Evolutionary conservation across 2,797 vertebrate species (phyloP).

Genomic region (Galagoides demidoff): DNA sequence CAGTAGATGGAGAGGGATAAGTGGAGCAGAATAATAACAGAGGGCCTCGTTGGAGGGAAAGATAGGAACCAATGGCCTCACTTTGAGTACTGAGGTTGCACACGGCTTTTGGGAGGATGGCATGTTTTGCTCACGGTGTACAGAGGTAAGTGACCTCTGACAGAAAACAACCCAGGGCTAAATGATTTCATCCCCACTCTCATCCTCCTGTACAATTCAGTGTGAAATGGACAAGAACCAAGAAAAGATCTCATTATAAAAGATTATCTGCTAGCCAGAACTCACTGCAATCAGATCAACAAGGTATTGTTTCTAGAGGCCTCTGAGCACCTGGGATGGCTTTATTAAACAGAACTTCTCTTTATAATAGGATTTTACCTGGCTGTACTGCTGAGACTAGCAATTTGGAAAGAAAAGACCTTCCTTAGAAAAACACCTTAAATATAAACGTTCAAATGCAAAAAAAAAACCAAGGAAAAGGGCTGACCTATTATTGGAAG

Average conservation of each 20-base stretch:
- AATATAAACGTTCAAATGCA: neutral
- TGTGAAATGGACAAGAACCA: neutral
- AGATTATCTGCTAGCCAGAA: slow-evolving; percentile 17
- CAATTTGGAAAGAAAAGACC: slow-evolving; percentile 6
- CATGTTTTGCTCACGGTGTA: neutral
- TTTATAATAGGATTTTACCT: slow-evolving; percentile 65
- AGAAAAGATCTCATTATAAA: neutral
- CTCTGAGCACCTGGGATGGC: neutral
- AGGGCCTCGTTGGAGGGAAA: neutral
- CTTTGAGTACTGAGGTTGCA: neutral
- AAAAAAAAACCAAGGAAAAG: neutral
- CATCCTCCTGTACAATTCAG: neutral
- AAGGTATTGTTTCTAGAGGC: slow-evolving; percentile 26
- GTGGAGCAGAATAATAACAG: neutral
- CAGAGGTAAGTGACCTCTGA: neutral
- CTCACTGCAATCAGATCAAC: slow-evolving; percentile 5
- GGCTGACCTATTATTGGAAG: neutral
- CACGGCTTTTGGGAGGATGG: accelerated
- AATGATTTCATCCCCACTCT: neutral
- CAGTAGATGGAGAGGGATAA: neutral
- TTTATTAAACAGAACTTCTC: slow-evolving; percentile 57
- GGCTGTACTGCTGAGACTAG: slow-evolving; percentile 3
- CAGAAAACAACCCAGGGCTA: neutral
- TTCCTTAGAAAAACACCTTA: neutral
- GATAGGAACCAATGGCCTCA: neutral